Evolutionary conservation across 2,113 vertebrate genomes (phyloP).

Genomic region (Paramormyrops kingsleyae): DNA sequence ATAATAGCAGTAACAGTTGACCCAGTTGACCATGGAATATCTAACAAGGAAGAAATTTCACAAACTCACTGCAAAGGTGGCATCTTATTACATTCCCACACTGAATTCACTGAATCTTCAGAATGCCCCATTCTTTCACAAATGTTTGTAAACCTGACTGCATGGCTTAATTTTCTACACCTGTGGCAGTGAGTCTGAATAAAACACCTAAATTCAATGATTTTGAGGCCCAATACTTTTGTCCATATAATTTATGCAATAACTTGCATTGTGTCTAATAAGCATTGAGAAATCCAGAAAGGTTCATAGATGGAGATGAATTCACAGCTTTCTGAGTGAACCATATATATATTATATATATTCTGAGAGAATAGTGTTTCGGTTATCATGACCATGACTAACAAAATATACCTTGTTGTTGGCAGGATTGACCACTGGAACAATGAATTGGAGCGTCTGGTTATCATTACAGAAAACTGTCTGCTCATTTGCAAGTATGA

Average conservation of each 20-base stretch:
- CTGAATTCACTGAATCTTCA: too few species aligned
- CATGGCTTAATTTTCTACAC: background rate
- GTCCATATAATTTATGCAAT: background rate
- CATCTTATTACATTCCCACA: too few species aligned
- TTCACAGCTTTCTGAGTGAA: background rate
- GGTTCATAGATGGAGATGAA: background rate
- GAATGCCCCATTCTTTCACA: background rate
- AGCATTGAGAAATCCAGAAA: too few species aligned
- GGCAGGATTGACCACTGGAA: constrained; percentile 76
- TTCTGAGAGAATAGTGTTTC: background rate
- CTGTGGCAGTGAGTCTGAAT: background rate
- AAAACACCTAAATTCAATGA: background rate
- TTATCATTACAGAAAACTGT: constrained; percentile 56
- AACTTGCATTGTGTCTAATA: too few species aligned
- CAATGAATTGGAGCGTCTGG: constrained; percentile 69
- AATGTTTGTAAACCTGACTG: background rate
- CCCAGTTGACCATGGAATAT: background rate
- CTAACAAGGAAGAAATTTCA: background rate
- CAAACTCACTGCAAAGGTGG: too few species aligned
- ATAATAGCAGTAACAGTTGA: background rate
- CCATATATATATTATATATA: too few species aligned
- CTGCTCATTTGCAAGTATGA: constrained; percentile 73
- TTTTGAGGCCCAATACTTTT: background rate
- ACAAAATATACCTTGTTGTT: background rate
- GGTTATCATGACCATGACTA: background rate